phyloP scores from a whole-genome alignment of 2,797 vertebrate genomes.

The Siniperca scherzeri region DNA sequence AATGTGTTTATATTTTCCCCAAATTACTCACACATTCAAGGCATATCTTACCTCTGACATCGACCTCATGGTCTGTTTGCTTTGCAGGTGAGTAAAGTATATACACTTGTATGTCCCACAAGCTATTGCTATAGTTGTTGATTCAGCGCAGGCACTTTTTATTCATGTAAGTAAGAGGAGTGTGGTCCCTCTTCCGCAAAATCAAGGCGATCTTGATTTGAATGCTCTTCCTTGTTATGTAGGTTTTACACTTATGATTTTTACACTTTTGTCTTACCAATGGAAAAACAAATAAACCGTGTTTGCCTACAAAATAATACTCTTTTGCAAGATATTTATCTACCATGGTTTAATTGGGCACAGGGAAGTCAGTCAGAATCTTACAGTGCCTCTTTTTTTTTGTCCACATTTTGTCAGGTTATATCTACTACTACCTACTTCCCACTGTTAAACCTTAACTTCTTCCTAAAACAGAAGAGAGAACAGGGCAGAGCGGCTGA shows the following conservation, averaged over 20 bases:
- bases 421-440: slow-evolving; percentile 18
- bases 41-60: slow-evolving; percentile 34
- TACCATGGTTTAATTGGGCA: neutral
- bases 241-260: slow-evolving; percentile 38
- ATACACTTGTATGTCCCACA: slow-evolving; percentile 16
- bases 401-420: neutral
- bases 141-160: slow-evolving; percentile 68
- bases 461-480: neutral
- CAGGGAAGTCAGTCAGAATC: slow-evolving; percentile 4
- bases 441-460: neutral
- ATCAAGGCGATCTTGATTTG: slow-evolving; percentile 46
- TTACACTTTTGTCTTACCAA: slow-evolving; percentile 35
- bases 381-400: slow-evolving; percentile 17
- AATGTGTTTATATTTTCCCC: slow-evolving; percentile 50
- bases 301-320: slow-evolving; percentile 1
- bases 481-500: neutral
- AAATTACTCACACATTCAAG: slow-evolving; percentile 19
- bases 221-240: slow-evolving; percentile 31
- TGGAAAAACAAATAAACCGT: neutral
- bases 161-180: slow-evolving; percentile 44
- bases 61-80: slow-evolving; percentile 37
- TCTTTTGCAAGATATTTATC: slow-evolving; percentile 1
- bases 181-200: slow-evolving; percentile 25
- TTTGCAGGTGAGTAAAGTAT: slow-evolving; percentile 50
- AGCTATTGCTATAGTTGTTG: slow-evolving; percentile 38